Evolutionary conservation across 2,113 vertebrate species (phyloP).

Genomic region (Alligator mississippiensis): DNA sequence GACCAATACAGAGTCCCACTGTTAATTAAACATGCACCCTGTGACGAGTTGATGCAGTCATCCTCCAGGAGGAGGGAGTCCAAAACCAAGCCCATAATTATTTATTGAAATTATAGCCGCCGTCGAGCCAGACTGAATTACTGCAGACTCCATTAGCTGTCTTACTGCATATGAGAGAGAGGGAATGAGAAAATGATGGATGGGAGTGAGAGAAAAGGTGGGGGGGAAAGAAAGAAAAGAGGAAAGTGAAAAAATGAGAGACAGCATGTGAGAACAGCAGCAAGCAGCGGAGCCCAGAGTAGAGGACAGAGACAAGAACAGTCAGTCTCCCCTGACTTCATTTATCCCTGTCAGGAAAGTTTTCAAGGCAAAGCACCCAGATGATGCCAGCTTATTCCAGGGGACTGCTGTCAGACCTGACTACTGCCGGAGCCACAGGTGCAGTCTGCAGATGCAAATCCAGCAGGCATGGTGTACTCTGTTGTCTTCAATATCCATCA

Average conservation of each 20-base stretch:
- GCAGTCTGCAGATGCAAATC: fast-evolving
- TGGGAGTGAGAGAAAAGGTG: constrained; percentile 63
- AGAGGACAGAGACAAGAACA: not conserved
- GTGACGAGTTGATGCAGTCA: constrained; percentile 20
- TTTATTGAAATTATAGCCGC: constrained; percentile 75
- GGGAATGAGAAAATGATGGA: constrained; percentile 80
- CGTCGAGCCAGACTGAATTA: constrained; percentile 73
- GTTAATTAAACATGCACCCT: not conserved
- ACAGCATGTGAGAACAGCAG: not conserved
- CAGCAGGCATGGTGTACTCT: not conserved
- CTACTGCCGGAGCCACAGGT: not conserved
- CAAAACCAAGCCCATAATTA: constrained; percentile 70
- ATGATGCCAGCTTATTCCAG: not conserved
- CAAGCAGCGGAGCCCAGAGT: not conserved
- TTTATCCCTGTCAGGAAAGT: not conserved
- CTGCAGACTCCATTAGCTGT: constrained; percentile 77
- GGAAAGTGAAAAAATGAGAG: not conserved
- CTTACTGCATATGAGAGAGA: constrained; percentile 64
- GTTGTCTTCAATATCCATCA: not conserved
- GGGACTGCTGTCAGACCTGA: not conserved
- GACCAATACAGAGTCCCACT: not conserved
- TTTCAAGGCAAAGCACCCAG: fast-evolving
- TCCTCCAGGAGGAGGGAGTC: constrained; percentile 43
- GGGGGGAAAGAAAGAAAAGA: constrained; percentile 56
- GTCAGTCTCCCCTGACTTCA: not conserved